Conservation (phyloP, 2,113 vertebrate species). For the Athene noctua region DNA sequence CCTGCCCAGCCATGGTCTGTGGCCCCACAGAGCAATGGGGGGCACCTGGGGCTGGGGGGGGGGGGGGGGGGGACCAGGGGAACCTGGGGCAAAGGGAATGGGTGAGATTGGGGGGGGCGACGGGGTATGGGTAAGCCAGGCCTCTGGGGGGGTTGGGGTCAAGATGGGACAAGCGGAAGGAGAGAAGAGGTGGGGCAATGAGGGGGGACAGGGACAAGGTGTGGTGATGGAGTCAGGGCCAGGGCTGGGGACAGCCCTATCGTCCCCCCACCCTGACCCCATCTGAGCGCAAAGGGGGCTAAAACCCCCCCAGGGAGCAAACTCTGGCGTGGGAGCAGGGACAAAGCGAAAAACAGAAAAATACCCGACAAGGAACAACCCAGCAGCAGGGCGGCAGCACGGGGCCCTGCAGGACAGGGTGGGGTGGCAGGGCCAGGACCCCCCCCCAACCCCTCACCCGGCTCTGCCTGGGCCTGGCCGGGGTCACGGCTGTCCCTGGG, state of each 20-base stretch:
- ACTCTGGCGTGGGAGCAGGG: not conserved
- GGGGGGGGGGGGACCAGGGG: no score
- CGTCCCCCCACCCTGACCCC: not conserved
- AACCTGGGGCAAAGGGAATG: not conserved
- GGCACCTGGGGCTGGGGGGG: not conserved
- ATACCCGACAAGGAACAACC: rapidly evolving
- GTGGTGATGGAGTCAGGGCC: not conserved
- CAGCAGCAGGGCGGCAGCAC: rapidly evolving
- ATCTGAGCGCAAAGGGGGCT: not conserved
- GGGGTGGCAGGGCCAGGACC: rapidly evolving
- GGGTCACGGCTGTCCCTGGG: not conserved
- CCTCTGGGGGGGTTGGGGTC: not conserved
- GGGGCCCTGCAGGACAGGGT: rapidly evolving
- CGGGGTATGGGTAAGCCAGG: not conserved
- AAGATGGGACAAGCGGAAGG: not conserved
- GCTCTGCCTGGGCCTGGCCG: rapidly evolving
- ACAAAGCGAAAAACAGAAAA: not conserved
- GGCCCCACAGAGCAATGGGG: rapidly evolving
- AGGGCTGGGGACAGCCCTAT: not conserved
- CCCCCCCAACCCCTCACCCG: not conserved
- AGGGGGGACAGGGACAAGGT: no score
- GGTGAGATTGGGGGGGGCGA: not conserved
- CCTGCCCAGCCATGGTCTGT: not conserved
- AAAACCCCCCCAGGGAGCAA: not conserved
- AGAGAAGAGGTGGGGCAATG: not conserved